phyloP scores from a whole-genome alignment of 2,888 invertebrate species.

The Microctonus brassicae region DNA sequence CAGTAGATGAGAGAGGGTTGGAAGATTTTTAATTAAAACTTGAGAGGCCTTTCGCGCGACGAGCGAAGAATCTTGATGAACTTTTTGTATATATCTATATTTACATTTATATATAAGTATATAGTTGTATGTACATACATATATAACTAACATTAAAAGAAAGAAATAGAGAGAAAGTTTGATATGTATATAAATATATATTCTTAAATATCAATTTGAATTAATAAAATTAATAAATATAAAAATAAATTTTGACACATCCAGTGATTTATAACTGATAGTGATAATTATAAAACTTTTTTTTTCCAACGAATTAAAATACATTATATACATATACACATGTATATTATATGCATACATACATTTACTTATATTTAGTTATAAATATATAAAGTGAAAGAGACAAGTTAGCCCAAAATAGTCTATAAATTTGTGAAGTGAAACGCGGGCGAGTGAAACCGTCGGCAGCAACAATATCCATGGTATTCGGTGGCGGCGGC shows the following conservation, averaged over 20 bases:
- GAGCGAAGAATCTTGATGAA: constrained; percentile 32
- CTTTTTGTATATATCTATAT: constrained; percentile 11
- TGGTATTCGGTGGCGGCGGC: constrained; percentile 48
- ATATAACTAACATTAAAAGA: not conserved
- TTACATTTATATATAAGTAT: not conserved
- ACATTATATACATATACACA: not conserved
- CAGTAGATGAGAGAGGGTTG: constrained; percentile 16
- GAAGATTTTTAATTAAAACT: constrained; percentile 37
- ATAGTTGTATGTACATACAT: too few species aligned
- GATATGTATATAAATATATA: not conserved
- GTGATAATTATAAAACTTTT: not conserved
- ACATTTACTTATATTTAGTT: too few species aligned
- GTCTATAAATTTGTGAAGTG: constrained; percentile 16
- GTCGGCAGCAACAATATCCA: constrained; percentile 46
- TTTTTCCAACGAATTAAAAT: not conserved
- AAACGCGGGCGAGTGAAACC: constrained; percentile 10
- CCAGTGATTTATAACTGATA: not conserved
- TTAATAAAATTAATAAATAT: too few species aligned
- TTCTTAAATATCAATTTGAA: not conserved
- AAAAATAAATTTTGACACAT: not conserved
- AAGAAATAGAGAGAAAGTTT: constrained; percentile 1
- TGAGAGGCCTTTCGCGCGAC: constrained; percentile 29
- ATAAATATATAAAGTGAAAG: too few species aligned
- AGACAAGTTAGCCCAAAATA: not conserved
- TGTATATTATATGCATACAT: too few species aligned